Conservation (phyloP, 2,113 vertebrate species). For the Aspidoscelis tigris region DNA sequence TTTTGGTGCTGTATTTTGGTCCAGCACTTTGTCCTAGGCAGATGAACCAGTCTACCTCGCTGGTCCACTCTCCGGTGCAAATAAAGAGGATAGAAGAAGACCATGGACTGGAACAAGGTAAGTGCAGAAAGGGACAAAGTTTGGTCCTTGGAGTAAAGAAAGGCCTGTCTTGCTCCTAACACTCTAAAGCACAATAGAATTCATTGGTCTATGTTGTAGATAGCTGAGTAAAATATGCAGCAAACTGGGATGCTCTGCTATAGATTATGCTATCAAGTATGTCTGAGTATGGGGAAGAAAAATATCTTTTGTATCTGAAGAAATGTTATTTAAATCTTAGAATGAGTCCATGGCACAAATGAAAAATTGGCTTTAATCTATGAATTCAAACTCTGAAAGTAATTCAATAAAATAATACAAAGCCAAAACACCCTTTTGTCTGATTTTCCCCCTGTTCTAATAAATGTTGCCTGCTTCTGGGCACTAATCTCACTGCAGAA, state of each 20-base stretch:
- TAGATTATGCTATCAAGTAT: conserved; percentile 51
- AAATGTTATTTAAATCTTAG: conserved; percentile 59
- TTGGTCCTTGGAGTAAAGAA: neutral
- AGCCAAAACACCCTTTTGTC: conserved; percentile 31
- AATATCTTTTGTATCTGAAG: conserved; percentile 49
- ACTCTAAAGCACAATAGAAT: neutral
- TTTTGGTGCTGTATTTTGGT: no score
- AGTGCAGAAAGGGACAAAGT: no score
- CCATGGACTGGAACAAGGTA: no score
- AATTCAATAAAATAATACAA: conserved; percentile 37
- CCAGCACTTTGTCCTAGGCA: no score
- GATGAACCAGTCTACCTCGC: no score
- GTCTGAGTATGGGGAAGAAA: conserved; percentile 44
- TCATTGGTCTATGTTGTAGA: neutral
- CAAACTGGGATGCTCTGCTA: conserved; percentile 42
- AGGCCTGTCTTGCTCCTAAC: neutral
- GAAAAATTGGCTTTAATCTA: conserved; percentile 40
- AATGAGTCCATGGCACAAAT: conserved; percentile 43
- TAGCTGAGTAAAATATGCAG: conserved; percentile 41
- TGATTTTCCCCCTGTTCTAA: conserved; percentile 33
- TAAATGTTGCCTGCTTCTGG: conserved; percentile 32
- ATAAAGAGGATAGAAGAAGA: no score
- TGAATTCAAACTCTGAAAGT: conserved; percentile 51
- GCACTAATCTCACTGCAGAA: conserved; percentile 51
- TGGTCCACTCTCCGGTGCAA: no score